These are phyloP conservation scores for Ptilodon capucinus DNA, from an alignment of 2,888 invertebrate genomes.

Conservation along the genomic window DNA sequence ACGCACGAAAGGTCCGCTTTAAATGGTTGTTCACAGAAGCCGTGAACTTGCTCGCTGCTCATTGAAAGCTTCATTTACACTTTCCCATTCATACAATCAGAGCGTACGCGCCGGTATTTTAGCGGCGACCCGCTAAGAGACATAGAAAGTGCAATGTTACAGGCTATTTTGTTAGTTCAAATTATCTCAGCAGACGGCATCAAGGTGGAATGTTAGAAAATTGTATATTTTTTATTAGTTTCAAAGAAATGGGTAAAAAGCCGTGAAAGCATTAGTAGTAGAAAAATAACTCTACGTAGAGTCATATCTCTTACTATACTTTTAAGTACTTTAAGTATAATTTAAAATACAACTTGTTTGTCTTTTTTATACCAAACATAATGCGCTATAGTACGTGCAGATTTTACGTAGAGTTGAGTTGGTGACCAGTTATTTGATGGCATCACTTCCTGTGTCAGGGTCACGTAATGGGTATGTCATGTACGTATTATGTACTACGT, in stretches of 20 bases:
- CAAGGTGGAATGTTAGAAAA: conserved; percentile 6
- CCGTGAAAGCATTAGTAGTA: not conserved
- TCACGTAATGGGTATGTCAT: no score
- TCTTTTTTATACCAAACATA: no score
- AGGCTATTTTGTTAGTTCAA: conserved; percentile 7
- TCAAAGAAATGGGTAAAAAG: not conserved
- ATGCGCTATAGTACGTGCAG: no score
- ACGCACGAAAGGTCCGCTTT: no score
- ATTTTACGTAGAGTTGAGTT: no score
- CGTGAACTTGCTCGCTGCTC: not conserved
- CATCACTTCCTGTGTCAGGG: not conserved
- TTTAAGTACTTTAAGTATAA: no score
- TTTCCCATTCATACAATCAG: conserved; percentile 25
- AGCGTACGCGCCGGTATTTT: conserved; percentile 8
- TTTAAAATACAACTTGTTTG: no score
- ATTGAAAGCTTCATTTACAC: conserved; percentile 29
- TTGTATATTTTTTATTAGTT: not conserved
- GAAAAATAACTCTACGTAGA: no score
- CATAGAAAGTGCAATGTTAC: conserved; percentile 26
- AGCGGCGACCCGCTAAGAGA: conserved; percentile 25
- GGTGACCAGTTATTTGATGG: not conserved
- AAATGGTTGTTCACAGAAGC: no score
- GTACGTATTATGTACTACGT: no score
- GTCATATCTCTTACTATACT: no score
- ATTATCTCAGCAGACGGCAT: conserved; percentile 1